Evolutionary conservation across 1,140 invertebrate species (phyloP).

Genomic region (Steinernema feltiae): DNA sequence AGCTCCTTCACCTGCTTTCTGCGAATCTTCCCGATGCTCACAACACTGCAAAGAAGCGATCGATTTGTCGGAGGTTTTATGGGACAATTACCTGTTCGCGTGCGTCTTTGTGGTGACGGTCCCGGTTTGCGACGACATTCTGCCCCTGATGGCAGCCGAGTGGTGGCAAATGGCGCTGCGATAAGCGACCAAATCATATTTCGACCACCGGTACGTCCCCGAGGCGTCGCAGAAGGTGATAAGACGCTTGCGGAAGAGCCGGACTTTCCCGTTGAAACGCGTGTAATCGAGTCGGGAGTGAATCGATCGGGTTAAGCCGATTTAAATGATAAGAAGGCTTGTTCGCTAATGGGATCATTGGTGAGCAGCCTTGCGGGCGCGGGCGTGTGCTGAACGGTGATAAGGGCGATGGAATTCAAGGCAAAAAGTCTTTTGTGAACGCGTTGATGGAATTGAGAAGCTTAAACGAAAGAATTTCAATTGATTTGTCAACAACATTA

Average conservation of each 20-base stretch:
- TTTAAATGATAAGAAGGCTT: background rate
- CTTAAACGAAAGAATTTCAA: too few relatives aligned
- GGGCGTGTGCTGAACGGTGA: too few relatives aligned
- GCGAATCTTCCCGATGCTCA: background rate
- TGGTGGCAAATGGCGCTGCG: background rate
- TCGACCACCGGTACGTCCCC: background rate
- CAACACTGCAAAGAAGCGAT: background rate
- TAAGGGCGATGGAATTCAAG: too few relatives aligned
- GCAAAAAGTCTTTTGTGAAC: too few relatives aligned
- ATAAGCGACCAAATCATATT: conserved; percentile 12
- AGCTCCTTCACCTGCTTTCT: conserved; percentile 33
- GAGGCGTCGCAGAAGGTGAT: background rate
- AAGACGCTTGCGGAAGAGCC: too few relatives aligned
- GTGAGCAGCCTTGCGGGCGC: too few relatives aligned
- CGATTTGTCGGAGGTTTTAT: background rate
- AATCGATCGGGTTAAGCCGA: background rate
- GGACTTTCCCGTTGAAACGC: background rate
- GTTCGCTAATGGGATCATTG: background rate
- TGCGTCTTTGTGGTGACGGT: conserved; percentile 12
- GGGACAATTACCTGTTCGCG: conserved; percentile 12
- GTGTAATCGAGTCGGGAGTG: background rate
- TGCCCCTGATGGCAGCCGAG: background rate
- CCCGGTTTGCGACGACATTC: background rate
- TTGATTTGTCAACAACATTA: too few relatives aligned
- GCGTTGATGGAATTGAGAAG: too few relatives aligned